Conservation (phyloP, 2,113 vertebrate species). For the Dasyurus viverrinus region DNA sequence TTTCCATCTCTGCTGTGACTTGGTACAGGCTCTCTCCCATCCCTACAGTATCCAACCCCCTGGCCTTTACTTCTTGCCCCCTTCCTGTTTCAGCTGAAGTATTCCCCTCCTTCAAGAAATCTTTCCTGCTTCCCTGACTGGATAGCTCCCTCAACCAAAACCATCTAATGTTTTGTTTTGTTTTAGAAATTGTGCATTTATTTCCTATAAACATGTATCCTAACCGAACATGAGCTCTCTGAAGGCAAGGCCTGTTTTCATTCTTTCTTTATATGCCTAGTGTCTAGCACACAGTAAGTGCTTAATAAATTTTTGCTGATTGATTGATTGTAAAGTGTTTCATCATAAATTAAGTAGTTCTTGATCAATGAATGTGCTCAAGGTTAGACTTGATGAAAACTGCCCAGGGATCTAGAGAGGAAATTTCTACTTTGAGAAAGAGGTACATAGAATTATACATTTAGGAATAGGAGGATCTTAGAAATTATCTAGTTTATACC, state of each 20-base stretch:
- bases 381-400: neutral
- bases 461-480: neutral
- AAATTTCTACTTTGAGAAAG: conserved; percentile 3
- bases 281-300: neutral
- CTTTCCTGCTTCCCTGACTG: neutral
- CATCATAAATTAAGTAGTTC: neutral
- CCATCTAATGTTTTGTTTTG: neutral
- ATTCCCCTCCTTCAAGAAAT: neutral
- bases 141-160: neutral
- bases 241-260: neutral
- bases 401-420: neutral
- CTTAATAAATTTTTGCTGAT: neutral
- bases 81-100: neutral
- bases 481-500: neutral
- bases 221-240: neutral
- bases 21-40: neutral
- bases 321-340: neutral
- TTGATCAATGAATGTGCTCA: neutral
- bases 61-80: neutral
- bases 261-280: neutral
- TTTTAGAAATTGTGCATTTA: neutral
- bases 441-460: neutral
- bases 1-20: neutral
- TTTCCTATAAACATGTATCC: neutral
- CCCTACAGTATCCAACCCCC: neutral